Evolutionary conservation across 2,888 invertebrate species (phyloP), one percentile per base, ranked within the genome.

Genomic region (Platynereis dumerilii): DNA sequence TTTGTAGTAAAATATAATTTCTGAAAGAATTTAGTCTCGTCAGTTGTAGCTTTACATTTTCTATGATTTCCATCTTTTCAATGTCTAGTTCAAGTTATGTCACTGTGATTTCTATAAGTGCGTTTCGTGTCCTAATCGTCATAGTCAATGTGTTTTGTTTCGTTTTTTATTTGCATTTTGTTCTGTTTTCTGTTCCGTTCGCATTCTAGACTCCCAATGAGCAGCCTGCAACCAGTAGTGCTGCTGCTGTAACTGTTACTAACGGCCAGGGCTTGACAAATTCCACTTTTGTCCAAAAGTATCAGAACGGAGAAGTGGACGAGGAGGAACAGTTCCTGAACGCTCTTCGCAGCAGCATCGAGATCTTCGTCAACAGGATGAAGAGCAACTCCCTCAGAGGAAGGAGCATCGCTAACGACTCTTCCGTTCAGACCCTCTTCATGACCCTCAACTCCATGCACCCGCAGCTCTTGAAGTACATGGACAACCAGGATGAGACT

Each of bases 351-450:
- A 91, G 92, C 20, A 96, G 96, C 83, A 87, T 96, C 15, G 96
- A 97, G 84, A 96, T 96, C 77, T 97, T 99, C 86, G 93, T 96
- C 28, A 98, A 97, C 85, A 89, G 98, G 74, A 99, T 99, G 95
- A 94, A 96, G 83, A 96, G 96, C 74, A 96, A 99, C 84, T 94
- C 95, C 0, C 94, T 90, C 74, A 86, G 91, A 61, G 96, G 96
- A 0, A 90, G 99, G 28, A 94, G 94, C 27, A 96, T 99, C 73
- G 92, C 96, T 42, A 96, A 95, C 79, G 99, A 99, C 81, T 94
- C 94, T 10, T 93, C 96, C 1, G 97, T 99, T 2, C 98, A 99
- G 85, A 93, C 95, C 0, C 87, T 98, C 39, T 99, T 99, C 82
- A 91, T 96, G 90, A 96, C 93, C 75, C 92, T 99, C 70, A 97